Evolutionary conservation across 2,888 invertebrate genomes (phyloP), one percentile per base, ranked within the genome.

Genomic region (Drosophila kuntzei): DNA sequence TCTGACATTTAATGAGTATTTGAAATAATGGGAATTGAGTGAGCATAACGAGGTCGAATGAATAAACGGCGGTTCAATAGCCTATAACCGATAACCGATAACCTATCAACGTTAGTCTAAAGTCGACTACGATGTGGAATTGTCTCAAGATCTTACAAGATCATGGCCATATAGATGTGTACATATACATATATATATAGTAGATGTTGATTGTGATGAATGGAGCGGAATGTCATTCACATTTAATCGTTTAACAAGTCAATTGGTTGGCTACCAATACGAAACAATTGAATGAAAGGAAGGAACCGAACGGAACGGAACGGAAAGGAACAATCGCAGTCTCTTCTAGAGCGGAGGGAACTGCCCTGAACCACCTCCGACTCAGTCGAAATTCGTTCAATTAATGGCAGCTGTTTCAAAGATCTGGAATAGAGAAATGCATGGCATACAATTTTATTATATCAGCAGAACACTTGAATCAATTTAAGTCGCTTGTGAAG

Each of bases 361-460:
- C 75, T 64, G 85, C 79, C 62, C 53, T 62, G 66, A 84, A 84
- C 87, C 34, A 55, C 55, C 41, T 7, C 29, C 22, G 36, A 50
- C 22, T 18, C 37, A 34, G 16, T 16, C 34, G 11, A 62, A 62
- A 37, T 46, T 71, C 34, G 20, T 49, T 71, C 70, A 76, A 78
- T 80, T 80, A 77, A 76, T 61, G 53, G 39, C 58, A 61, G 41
- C 58, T 55, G 69, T 14, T 62, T 18, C 9, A 9, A 34, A 70
- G 70, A 59, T 62, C 27, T 34, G 39, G 51, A 16, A 25, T 55
- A 75, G 66, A 53, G 62, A 84, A 87, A 61, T 80, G 87, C 71
- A 69, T 72, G 85, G 65, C 71, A 82, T 84, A 87, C 82, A 84
- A 73, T 76, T 84, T 81, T 55, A 79, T 82, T 82, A 61, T 75